Evolutionary conservation across 2,888 invertebrate genomes (phyloP).

Genomic region (Lycia hirtaria): DNA sequence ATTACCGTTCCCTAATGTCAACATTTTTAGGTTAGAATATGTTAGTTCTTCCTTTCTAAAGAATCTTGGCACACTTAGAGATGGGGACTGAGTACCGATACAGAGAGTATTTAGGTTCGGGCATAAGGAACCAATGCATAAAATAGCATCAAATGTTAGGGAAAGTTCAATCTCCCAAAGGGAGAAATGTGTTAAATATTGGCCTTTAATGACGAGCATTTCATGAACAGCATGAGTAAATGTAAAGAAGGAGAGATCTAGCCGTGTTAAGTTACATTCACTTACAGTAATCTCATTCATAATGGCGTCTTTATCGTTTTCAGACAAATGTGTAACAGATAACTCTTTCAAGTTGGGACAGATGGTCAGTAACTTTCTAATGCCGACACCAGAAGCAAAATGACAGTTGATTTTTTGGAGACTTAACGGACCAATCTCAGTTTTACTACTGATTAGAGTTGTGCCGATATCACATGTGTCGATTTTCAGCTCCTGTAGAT

Average conservation of each 20-base stretch:
- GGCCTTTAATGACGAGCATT: slow-evolving; percentile 70
- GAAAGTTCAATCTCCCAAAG: slow-evolving; percentile 78
- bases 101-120: slow-evolving; percentile 74
- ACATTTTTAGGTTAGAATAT: slow-evolving; percentile 65
- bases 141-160: slow-evolving; percentile 68
- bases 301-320: slow-evolving; percentile 75
- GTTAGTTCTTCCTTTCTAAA: slow-evolving; percentile 63
- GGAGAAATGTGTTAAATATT: slow-evolving; percentile 75
- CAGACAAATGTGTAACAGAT: slow-evolving; percentile 75
- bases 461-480: slow-evolving; percentile 82
- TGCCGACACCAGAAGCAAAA: slow-evolving; percentile 75
- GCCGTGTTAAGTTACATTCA: slow-evolving; percentile 64
- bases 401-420: slow-evolving; percentile 78
- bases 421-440: slow-evolving; percentile 70
- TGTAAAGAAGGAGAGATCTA: slow-evolving; percentile 79
- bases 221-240: slow-evolving; percentile 71
- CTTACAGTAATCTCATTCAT: slow-evolving; percentile 71
- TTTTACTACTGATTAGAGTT: slow-evolving; percentile 68
- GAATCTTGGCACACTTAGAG: slow-evolving; percentile 66
- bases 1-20: slow-evolving; percentile 76
- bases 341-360: slow-evolving; percentile 75
- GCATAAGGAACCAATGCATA: slow-evolving; percentile 71
- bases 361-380: slow-evolving; percentile 72
- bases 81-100: slow-evolving; percentile 74
- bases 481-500: slow-evolving; percentile 74